Base-by-base conservation (phyloP, 2,113 vertebrate species). In the Leiothrix lutea region DNA sequence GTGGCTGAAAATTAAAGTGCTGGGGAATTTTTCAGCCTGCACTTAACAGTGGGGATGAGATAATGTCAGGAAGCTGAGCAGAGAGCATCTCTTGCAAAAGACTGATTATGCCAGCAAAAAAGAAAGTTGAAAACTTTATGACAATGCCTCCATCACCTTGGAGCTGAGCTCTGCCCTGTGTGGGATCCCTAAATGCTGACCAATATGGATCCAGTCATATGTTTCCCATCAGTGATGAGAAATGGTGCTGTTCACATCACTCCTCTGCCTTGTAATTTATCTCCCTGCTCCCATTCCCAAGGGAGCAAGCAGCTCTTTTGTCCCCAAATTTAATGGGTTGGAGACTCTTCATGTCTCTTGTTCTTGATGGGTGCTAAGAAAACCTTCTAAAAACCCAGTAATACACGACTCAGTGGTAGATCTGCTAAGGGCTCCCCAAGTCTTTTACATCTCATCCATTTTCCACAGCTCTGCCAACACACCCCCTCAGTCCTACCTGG, bases 21-120 rank as follows among this genome's bases (percentile, higher is more conserved):
- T 87, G 53, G 56, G 65, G 81, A 29, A 25, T 87, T 91, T 89
- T 95, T 94, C 70, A 92, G 48, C 80, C 73, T 81, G 33, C 70
- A 67, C 44, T 95, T 95, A 92, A 81, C 56, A 81, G 38, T 23
- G 29, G 40, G 79, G 33, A 81, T 48, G 80, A 81, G 80, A 94
- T 96, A 92, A 89, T 2, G 9, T 94, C 78, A 74, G 84, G 87
- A 80, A 74, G 28, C 65, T 24, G 33, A 92, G 65, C 22, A 8
- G 56, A 87, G 33, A 92, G 42, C 77, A 78, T 84, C 57, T 78
- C 80, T 87, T 71, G 26, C 28, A 66, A 40, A 91, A 91, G 69
- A 92, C 61, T 81, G 80, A 92, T 86, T 87, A 53, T 81, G 48
- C 40, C 78, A 85, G 57, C 15, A 42, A 89, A 48, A 61, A 81